A percentile compares a stretch with the other conserved stretches of the same genome.
phyloP scores from a whole-genome alignment of 2,888 invertebrate species.

The Pyrgus malvae region DNA sequence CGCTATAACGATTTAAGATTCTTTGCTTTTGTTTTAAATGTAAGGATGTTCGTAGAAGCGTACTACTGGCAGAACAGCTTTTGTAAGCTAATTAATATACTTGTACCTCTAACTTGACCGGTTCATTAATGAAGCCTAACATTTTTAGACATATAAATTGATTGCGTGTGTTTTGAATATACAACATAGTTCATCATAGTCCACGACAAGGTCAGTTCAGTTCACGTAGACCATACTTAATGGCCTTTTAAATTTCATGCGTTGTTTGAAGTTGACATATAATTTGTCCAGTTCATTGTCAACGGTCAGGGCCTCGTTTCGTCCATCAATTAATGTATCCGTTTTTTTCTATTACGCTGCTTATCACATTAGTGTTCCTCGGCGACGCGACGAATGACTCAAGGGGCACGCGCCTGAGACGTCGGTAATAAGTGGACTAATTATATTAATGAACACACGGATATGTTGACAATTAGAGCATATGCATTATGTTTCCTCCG shows the following conservation, averaged over 20 bases:
- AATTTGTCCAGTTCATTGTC: conserved; percentile 33
- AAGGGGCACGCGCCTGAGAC: conserved; percentile 57
- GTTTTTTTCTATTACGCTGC: conserved; percentile 67
- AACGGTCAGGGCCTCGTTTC: conserved; percentile 67
- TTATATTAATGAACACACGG: conserved; percentile 46
- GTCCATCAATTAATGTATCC: conserved; percentile 76
- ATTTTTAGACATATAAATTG: conserved; percentile 6
- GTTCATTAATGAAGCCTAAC: too few relatives aligned
- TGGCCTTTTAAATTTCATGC: conserved; percentile 23
- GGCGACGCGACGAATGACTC: conserved; percentile 60
- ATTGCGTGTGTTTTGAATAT: background rate
- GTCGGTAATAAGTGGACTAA: conserved; percentile 47
- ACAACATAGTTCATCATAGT: conserved; percentile 12
- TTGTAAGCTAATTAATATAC: too few relatives aligned
- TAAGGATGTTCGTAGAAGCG: too few relatives aligned
- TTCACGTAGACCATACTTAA: conserved; percentile 8
- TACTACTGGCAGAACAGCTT: too few relatives aligned
- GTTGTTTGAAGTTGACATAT: conserved; percentile 24
- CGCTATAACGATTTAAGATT: too few relatives aligned
- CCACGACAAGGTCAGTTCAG: conserved; percentile 6
- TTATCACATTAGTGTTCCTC: conserved; percentile 70
- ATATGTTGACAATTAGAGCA: conserved; percentile 22
- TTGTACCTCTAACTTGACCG: too few relatives aligned
- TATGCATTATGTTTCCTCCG: background rate
- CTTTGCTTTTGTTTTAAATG: too few relatives aligned